Conservation (phyloP, 1,140 invertebrate genomes). For the Neotoxoptera formosana region DNA sequence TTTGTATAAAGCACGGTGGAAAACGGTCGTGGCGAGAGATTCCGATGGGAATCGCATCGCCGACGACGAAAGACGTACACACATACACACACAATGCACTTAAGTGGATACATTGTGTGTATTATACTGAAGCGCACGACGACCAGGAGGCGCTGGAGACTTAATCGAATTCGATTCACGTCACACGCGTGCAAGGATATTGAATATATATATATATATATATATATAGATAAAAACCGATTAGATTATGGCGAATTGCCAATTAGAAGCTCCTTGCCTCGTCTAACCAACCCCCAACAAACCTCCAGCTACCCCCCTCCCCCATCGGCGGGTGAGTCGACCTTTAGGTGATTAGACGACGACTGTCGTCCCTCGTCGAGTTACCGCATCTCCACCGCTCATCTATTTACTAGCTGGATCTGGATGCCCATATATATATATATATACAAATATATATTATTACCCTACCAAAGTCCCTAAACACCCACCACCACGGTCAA, state of each 20-base stretch:
- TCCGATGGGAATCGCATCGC: background rate
- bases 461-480: background rate
- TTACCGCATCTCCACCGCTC: background rate
- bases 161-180: slow-evolving; percentile 33
- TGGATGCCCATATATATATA: background rate
- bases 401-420: background rate
- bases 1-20: background rate
- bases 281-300: background rate
- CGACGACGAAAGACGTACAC: background rate
- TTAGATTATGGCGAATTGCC: slow-evolving; percentile 35
- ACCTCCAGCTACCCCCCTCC: background rate
- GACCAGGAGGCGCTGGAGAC: background rate
- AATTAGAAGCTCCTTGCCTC: slow-evolving; percentile 17
- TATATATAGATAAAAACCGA: background rate
- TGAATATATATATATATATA: background rate
- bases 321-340: background rate
- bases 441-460: background rate
- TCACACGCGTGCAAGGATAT: background rate
- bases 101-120: background rate
- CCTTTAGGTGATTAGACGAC: slow-evolving; percentile 18
- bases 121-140: background rate
- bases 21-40: background rate
- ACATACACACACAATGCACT: background rate
- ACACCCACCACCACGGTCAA: background rate
- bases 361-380: background rate